These are phyloP conservation scores for Drosophila aldrichi DNA, from an alignment of 2,888 invertebrate genomes.

Conservation along the genomic window DNA sequence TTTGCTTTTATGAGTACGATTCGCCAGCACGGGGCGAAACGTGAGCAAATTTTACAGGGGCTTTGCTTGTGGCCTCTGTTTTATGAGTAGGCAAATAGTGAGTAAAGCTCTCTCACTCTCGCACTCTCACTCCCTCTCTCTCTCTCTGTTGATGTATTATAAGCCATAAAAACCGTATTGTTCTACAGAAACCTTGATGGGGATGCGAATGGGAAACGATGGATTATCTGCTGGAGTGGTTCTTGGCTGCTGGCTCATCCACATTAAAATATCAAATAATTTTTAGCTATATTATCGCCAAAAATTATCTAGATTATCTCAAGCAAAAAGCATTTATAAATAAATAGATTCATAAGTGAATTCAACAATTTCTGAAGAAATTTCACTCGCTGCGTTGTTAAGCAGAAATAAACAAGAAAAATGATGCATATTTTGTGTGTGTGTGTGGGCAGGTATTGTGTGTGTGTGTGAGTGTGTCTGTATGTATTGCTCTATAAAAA, in stretches of 20 bases:
- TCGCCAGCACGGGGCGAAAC: slow-evolving; percentile 42
- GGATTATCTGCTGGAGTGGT: slow-evolving; percentile 29
- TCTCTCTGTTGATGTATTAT: slow-evolving; percentile 39
- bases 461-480: not conserved
- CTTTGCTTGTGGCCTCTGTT: slow-evolving; percentile 16
- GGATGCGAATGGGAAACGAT: slow-evolving; percentile 6
- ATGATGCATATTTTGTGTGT: not conserved
- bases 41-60: slow-evolving; percentile 63
- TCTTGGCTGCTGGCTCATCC: slow-evolving; percentile 10
- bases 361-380: not conserved
- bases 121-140: not conserved
- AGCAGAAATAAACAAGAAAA: not conserved
- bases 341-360: not conserved
- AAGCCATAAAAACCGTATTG: slow-evolving; percentile 22
- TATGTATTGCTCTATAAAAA: not conserved
- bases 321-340: not conserved
- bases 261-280: slow-evolving; percentile 10
- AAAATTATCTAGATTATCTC: slow-evolving; percentile 1
- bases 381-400: not conserved
- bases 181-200: slow-evolving; percentile 14
- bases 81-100: slow-evolving; percentile 38
- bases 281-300: not conserved
- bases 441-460: not conserved
- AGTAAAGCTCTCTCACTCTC: slow-evolving; percentile 28
- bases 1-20: slow-evolving; percentile 66